These are phyloP conservation scores for Diplolepis rosae DNA, from an alignment of 2,888 invertebrate species.

Conservation along the genomic window DNA sequence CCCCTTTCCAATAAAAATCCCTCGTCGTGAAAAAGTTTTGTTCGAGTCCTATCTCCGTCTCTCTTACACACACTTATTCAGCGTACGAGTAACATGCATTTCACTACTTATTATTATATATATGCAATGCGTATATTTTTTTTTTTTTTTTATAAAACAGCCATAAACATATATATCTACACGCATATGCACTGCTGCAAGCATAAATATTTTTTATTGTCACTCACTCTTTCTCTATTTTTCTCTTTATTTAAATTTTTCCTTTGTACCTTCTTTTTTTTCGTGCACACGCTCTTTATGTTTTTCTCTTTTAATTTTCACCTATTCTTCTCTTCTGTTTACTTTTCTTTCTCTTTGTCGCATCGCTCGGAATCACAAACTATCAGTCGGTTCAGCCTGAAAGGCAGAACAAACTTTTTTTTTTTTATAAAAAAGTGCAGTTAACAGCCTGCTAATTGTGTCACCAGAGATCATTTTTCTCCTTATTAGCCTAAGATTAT, in stretches of 20 bases:
- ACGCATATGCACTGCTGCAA: slow-evolving; percentile 33
- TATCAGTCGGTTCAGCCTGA: not conserved
- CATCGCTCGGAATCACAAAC: slow-evolving; percentile 22
- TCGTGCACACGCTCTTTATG: slow-evolving; percentile 47
- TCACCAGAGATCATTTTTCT: not conserved
- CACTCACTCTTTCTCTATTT: slow-evolving; percentile 32
- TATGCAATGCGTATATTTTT: not conserved
- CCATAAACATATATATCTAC: not conserved
- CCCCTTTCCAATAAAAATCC: slow-evolving; percentile 34
- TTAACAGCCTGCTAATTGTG: slow-evolving; percentile 14
- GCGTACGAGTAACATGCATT: slow-evolving; percentile 23
- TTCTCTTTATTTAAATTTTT: slow-evolving; percentile 4
- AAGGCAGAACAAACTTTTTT: slow-evolving; percentile 1
- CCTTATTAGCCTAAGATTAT: not conserved
- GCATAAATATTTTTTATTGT: slow-evolving; percentile 18
- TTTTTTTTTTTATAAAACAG: not conserved
- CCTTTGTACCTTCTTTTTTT: slow-evolving; percentile 47
- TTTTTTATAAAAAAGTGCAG: not conserved
- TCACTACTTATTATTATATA: not conserved
- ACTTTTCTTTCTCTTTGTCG: slow-evolving; percentile 24
- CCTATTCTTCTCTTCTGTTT: slow-evolving; percentile 15
- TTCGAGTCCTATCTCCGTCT: slow-evolving; percentile 36
- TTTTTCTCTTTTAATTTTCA: slow-evolving; percentile 42
- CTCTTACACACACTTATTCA: slow-evolving; percentile 38
- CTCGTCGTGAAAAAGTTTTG: slow-evolving; percentile 40